Percentiles rank a stretch among this genome's conserved stretches.
phyloP scores from a whole-genome alignment of 2,888 invertebrate species.

The Coleophora flavipennella region DNA sequence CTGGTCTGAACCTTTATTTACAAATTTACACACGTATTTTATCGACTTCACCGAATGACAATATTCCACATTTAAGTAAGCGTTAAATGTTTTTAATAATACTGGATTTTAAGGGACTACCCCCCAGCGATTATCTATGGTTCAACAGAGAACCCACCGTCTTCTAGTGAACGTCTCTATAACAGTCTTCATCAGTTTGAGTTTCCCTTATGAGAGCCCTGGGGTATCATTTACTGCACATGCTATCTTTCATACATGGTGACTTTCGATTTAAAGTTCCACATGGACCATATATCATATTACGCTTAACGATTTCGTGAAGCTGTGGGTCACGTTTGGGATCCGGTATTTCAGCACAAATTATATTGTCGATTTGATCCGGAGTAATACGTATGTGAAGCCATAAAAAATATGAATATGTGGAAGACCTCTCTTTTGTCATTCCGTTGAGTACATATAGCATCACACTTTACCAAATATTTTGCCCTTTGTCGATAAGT shows the following conservation, averaged over 20 bases:
- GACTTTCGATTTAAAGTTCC: slow-evolving; percentile 8
- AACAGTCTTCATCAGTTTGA: slow-evolving; percentile 20
- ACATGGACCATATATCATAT: slow-evolving; percentile 15
- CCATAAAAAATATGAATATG: slow-evolving; percentile 19
- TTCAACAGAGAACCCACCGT: slow-evolving; percentile 17
- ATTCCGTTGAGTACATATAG: too few species aligned
- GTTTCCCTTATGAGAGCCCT: slow-evolving; percentile 16
- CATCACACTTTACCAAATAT: slow-evolving; percentile 19
- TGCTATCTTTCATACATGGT: slow-evolving; percentile 10
- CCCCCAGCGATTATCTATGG: slow-evolving; percentile 9
- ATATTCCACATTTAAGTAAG: slow-evolving; percentile 17
- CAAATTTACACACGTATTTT: too few species aligned
- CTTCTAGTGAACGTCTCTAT: slow-evolving; percentile 19
- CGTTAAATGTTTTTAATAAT: slow-evolving; percentile 8
- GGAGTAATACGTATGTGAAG: slow-evolving; percentile 13
- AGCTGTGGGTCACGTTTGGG: slow-evolving; percentile 7
- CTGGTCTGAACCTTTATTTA: slow-evolving; percentile 14
- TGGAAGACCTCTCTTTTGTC: slow-evolving; percentile 1
- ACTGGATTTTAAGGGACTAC: slow-evolving; percentile 11
- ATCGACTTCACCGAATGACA: slow-evolving; percentile 11
- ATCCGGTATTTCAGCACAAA: slow-evolving; percentile 15
- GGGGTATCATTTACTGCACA: slow-evolving; percentile 9
- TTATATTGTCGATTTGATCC: slow-evolving; percentile 14
- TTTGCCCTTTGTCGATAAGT: slow-evolving; percentile 17
- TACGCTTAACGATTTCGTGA: not conserved